Conservation (phyloP, 2,888 invertebrate genomes). For the Ornithoptera alexandrae region DNA sequence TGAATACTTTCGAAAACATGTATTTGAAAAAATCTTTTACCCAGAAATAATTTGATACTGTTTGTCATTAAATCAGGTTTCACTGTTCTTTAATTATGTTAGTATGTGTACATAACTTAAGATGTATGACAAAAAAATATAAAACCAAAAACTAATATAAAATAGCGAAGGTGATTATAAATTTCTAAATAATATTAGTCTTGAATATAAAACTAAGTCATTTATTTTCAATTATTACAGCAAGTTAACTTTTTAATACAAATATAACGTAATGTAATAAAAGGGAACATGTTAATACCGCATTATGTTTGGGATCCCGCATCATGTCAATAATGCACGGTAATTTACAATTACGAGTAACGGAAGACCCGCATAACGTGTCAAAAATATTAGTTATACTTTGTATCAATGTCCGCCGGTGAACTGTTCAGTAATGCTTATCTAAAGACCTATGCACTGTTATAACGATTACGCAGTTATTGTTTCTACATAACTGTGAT, state of each 20-base stretch:
- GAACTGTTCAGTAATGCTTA: conserved; percentile 4
- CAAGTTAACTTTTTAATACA: background rate
- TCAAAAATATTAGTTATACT: conserved; percentile 9
- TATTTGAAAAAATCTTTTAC: too few species aligned
- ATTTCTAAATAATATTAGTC: too few species aligned
- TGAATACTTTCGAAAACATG: too few species aligned
- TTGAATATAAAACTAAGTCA: too few species aligned
- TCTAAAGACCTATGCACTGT: conserved; percentile 24
- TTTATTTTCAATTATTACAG: too few species aligned
- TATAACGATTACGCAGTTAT: conserved; percentile 6
- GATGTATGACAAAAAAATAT: too few species aligned
- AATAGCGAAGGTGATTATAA: too few species aligned
- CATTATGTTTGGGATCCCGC: conserved; percentile 8
- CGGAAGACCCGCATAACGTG: conserved; percentile 6
- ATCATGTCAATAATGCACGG: conserved; percentile 3
- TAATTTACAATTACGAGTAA: conserved; percentile 6
- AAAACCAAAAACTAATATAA: too few species aligned
- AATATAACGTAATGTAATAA: background rate
- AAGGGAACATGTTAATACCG: background rate
- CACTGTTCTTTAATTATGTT: too few species aligned
- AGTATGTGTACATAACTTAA: too few species aligned
- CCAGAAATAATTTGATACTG: too few species aligned
- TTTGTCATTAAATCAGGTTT: too few species aligned
- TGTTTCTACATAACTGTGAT: conserved; percentile 15
- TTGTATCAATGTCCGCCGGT: background rate